Evolutionary conservation across 1,140 invertebrate genomes (phyloP).

Genomic region (Temnothorax curvispinosus): DNA sequence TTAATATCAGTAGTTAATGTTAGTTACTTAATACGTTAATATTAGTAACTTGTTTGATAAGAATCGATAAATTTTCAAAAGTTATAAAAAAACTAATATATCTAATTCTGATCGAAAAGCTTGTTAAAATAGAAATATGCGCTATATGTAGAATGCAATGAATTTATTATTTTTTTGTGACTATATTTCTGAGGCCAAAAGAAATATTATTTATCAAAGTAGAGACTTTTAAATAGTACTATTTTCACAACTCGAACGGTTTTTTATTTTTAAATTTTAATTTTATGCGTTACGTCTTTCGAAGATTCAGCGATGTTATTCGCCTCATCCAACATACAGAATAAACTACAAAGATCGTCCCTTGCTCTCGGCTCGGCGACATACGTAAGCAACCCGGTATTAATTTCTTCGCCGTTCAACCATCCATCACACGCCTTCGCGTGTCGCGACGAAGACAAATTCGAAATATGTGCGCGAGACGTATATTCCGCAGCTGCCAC

Average conservation of each 20-base stretch:
- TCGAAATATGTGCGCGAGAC: slow-evolving; percentile 25
- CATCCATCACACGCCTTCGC: slow-evolving; percentile 25
- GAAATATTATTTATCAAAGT: not conserved
- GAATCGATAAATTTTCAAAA: not conserved
- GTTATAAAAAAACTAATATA: not conserved
- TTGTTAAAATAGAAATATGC: not conserved
- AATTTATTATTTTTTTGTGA: not conserved
- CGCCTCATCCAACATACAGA: not conserved
- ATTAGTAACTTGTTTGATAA: too few species aligned
- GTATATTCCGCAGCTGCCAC: slow-evolving; percentile 27
- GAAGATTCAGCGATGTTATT: not conserved
- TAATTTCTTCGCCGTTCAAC: slow-evolving; percentile 33
- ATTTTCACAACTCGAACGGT: not conserved
- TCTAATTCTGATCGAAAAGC: not conserved
- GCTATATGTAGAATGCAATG: not conserved
- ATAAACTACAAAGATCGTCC: not conserved
- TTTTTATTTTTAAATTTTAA: not conserved
- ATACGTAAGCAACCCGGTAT: not conserved
- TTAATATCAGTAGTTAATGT: not conserved
- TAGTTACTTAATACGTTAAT: too few species aligned
- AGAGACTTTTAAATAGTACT: not conserved
- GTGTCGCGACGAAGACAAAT: slow-evolving; percentile 27
- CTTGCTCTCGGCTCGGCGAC: not conserved
- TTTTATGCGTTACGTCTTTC: not conserved
- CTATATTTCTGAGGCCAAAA: not conserved